phyloP scores from a whole-genome alignment of 2,888 invertebrate species.

The Diarsia mendica region DNA sequence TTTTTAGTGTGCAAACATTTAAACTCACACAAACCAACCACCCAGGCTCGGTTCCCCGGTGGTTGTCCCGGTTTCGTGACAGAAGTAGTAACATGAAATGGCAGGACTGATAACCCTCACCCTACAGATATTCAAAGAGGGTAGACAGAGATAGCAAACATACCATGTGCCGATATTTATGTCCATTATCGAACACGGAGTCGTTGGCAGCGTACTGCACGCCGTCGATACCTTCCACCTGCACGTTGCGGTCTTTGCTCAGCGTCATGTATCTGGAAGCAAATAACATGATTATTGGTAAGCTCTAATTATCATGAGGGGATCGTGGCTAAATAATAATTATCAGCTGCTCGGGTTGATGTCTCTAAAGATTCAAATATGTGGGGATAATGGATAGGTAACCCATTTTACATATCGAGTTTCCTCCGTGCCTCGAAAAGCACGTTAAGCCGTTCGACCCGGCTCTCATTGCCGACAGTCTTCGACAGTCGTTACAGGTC shows the following conservation, averaged over 20 bases:
- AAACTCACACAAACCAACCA: no score
- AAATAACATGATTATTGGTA: background rate
- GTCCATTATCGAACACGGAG: constrained; percentile 93
- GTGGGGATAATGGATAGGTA: no score
- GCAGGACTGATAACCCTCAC: background rate
- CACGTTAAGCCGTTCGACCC: background rate
- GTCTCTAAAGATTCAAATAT: no score
- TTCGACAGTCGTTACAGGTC: no score
- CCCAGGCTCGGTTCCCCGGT: no score
- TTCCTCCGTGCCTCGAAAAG: background rate
- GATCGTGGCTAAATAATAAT: background rate
- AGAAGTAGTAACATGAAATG: background rate
- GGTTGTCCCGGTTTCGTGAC: background rate
- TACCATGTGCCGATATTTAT: constrained; percentile 79
- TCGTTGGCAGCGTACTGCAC: constrained; percentile 89
- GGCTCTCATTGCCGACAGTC: no score
- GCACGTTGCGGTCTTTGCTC: constrained; percentile 74
- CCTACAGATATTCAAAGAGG: background rate
- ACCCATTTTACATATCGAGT: no score
- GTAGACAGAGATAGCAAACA: constrained; percentile 36
- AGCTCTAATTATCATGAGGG: background rate
- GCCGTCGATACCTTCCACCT: constrained; percentile 89
- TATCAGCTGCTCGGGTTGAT: no score
- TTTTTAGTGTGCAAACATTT: no score
- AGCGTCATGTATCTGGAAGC: constrained; percentile 79